Evolutionary conservation across 2,113 vertebrate genomes (phyloP).

Genomic region (Myodes glareolus): DNA sequence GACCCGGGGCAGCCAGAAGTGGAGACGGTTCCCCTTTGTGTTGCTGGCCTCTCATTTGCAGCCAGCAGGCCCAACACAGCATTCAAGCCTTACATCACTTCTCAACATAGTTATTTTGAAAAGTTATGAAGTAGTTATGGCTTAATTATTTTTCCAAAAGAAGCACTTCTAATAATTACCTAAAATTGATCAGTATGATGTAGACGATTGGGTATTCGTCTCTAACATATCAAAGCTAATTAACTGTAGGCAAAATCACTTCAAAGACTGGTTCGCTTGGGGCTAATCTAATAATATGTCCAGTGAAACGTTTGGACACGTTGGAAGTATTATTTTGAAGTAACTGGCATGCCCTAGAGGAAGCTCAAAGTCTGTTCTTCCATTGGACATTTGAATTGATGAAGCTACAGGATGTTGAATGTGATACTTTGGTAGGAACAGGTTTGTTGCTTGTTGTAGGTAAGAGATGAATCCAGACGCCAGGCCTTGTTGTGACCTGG

Average conservation of each 20-base stretch:
- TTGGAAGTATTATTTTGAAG: conserved; percentile 8
- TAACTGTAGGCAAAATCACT: neutral
- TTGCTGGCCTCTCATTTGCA: neutral
- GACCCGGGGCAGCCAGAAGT: neutral
- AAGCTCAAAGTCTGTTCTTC: neutral
- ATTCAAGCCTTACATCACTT: neutral
- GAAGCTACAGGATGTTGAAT: conserved; percentile 25
- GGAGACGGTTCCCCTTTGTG: too few relatives aligned
- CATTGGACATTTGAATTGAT: conserved; percentile 22
- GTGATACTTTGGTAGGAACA: neutral
- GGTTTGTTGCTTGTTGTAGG: neutral
- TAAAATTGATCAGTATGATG: neutral
- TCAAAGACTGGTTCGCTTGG: neutral
- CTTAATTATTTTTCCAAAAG: conserved; percentile 42
- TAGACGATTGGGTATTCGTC: conserved; percentile 21
- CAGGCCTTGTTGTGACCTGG: neutral
- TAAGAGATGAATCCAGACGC: neutral
- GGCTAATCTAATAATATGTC: neutral
- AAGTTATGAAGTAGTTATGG: conserved; percentile 6
- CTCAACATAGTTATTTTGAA: conserved; percentile 1
- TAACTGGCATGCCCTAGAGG: neutral
- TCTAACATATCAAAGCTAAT: neutral
- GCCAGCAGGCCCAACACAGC: too few relatives aligned
- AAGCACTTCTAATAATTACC: neutral
- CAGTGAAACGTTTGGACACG: neutral